Evolutionary conservation across 2,888 invertebrate genomes (phyloP).

Genomic region (Orthosia gracilis): DNA sequence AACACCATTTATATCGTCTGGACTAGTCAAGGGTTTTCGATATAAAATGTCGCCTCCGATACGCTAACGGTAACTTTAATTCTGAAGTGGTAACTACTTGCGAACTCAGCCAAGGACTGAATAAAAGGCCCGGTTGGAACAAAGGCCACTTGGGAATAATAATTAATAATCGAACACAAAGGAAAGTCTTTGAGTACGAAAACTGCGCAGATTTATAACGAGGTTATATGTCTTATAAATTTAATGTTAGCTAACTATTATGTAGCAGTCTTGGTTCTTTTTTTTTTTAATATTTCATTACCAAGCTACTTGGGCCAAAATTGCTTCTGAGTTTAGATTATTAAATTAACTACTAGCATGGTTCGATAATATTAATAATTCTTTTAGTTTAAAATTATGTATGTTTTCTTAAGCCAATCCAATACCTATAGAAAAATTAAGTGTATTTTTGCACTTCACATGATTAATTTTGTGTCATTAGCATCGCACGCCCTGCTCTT

Average conservation of each 20-base stretch:
- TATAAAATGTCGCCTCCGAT: conserved; percentile 71
- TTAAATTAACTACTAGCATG: conserved; percentile 15
- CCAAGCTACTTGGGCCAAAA: conserved; percentile 2
- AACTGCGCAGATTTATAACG: conserved; percentile 67
- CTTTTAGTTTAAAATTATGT: neutral
- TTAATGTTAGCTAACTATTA: conserved; percentile 45
- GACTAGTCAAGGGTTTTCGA: conserved; percentile 72
- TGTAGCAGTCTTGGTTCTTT: conserved; percentile 32
- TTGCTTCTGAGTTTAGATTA: conserved; percentile 25
- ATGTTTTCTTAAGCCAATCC: neutral
- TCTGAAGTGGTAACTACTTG: conserved; percentile 74
- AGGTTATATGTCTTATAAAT: conserved; percentile 61
- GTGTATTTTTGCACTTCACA: neutral
- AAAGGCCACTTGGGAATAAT: conserved; percentile 79
- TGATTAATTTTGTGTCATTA: neutral
- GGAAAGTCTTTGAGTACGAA: conserved; percentile 75
- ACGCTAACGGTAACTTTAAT: conserved; percentile 69
- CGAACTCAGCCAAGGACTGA: conserved; percentile 72
- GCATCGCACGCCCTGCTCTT: neutral
- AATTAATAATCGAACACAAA: conserved; percentile 86
- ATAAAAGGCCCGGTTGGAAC: conserved; percentile 77
- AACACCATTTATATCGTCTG: conserved; percentile 72
- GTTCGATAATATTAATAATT: neutral
- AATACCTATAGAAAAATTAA: neutral
- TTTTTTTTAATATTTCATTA: conserved; percentile 35